Percentiles rank a stretch among this genome's conserved stretches.
These are phyloP conservation scores for Scyliorhinus canicula DNA, from an alignment of 2,797 vertebrate genomes.

Conservation along the genomic window DNA sequence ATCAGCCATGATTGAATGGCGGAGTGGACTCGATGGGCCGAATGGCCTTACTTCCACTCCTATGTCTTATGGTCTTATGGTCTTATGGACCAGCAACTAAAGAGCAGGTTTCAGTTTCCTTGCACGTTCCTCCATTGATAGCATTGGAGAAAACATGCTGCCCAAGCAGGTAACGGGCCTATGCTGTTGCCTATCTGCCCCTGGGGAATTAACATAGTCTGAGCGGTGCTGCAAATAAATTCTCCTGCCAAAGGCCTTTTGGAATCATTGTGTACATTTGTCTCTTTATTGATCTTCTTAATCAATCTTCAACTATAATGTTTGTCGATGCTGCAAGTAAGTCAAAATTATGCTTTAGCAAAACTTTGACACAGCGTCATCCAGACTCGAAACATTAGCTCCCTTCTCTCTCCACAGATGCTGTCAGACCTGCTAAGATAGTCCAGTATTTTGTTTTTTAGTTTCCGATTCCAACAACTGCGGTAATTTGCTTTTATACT, in stretches of 20 bases:
- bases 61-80: too few species aligned
- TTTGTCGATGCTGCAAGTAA: not conserved
- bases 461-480: too few species aligned
- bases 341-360: not conserved
- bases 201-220: not conserved
- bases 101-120: not conserved
- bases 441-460: too few species aligned
- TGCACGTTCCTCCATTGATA: not conserved
- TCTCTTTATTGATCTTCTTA: not conserved
- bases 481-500: too few species aligned
- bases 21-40: too few species aligned
- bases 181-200: not conserved
- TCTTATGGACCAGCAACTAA: not conserved
- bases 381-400: too few species aligned
- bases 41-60: too few species aligned
- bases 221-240: not conserved
- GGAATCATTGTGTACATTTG: not conserved
- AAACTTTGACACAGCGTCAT: too few species aligned
- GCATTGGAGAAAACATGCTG: not conserved
- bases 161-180: not conserved
- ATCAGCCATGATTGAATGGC: too few species aligned
- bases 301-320: not conserved
- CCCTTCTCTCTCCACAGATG: too few species aligned
- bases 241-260: not conserved
- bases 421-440: too few species aligned